Evolutionary conservation across 1,140 invertebrate species (phyloP).

Genomic region (Uloborus diversus): DNA sequence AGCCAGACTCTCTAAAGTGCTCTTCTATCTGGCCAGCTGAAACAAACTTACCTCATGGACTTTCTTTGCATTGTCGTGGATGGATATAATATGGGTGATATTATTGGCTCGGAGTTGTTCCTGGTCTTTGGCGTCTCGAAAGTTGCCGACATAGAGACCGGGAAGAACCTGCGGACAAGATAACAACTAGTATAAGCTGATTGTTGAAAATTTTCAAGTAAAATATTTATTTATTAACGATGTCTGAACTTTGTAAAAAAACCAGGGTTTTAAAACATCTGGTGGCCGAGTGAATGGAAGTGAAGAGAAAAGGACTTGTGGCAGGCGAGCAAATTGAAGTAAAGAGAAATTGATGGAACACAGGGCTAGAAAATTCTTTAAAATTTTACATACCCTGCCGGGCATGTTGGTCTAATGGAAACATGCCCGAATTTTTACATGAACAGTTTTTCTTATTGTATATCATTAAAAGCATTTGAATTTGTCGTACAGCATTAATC

Average conservation of each 20-base stretch:
- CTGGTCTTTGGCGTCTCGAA: slow-evolving; percentile 89
- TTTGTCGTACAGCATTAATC: no score
- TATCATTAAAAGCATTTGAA: no score
- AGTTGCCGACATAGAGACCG: slow-evolving; percentile 69
- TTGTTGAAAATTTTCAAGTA: not conserved
- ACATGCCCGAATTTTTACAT: no score
- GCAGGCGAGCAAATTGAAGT: not conserved
- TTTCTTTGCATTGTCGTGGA: slow-evolving; percentile 90
- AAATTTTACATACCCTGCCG: no score
- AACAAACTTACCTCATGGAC: slow-evolving; percentile 44
- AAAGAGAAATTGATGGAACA: no score
- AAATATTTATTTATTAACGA: not conserved
- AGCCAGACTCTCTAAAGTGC: no score
- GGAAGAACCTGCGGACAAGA: slow-evolving; percentile 60
- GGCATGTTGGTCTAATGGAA: no score
- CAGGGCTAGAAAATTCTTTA: no score
- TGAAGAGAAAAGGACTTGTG: no score
- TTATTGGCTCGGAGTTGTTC: slow-evolving; percentile 86
- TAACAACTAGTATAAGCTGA: not conserved
- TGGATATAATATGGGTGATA: slow-evolving; percentile 94
- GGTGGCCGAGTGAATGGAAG: not conserved
- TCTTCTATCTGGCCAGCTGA: no score
- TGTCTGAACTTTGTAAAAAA: not conserved
- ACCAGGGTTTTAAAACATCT: not conserved
- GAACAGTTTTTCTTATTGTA: no score